A percentile compares a stretch with the other conserved stretches of the same genome.
Conservation (phyloP, 2,797 vertebrate species). For the Choloepus didactylus region DNA sequence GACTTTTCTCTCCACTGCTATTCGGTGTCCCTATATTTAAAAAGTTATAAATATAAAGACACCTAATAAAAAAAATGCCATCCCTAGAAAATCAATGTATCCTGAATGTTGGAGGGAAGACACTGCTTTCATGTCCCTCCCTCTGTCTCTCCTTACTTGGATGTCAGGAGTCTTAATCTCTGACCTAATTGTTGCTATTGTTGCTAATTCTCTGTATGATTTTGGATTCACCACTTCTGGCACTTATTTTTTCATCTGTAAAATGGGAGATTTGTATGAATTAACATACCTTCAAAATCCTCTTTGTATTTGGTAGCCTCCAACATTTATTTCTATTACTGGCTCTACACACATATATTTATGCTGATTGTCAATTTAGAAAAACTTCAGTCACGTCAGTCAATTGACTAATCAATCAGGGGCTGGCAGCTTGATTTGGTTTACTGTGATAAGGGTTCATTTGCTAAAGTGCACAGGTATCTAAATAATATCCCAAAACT, state of each 20-base stretch:
- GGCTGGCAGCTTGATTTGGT: neutral
- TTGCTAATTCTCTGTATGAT: constrained; percentile 9
- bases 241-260: neutral
- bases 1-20: neutral
- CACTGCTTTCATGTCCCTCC: neutral
- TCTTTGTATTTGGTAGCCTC: neutral
- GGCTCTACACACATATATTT: neutral
- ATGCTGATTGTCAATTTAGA: neutral
- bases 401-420: neutral
- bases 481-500: constrained; percentile 4
- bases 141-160: neutral
- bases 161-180: neutral
- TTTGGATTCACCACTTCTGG: neutral
- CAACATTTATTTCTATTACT: neutral
- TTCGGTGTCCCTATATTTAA: neutral
- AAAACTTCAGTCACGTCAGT: neutral
- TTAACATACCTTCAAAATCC: neutral
- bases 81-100: neutral
- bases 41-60: neutral
- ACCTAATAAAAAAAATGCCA: neutral
- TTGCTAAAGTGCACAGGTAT: neutral
- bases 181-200: neutral
- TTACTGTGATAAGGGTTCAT: constrained; percentile 1
- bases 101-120: neutral
- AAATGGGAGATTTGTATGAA: neutral